Base-by-base conservation (phyloP, 2,888 invertebrate genomes). In the Gymnocheta viridis region DNA sequence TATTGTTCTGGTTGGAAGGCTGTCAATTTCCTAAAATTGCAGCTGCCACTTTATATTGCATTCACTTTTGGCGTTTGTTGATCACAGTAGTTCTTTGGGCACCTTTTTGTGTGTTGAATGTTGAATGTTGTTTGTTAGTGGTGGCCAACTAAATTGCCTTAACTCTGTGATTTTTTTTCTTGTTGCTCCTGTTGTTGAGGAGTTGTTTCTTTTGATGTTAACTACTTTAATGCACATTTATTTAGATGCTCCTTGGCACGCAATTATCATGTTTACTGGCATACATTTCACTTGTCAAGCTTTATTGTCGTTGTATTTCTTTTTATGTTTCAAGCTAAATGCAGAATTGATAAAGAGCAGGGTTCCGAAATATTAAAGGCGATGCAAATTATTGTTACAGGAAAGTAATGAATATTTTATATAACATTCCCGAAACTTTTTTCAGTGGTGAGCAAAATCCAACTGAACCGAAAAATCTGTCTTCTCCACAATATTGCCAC, bases 1-100 rank as follows among this genome's bases (percentile, higher is more conserved):
- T 80, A 81, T 67, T 74, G 67, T 73, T 58, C 78, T 83, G 82
- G 22, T 80, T 77, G 67, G 87, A 66, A 79, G 79, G 78, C 81
- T 81, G 85, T 85, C 82, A 77, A 79, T 70, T 79, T 67, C 54
- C 49, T 73, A 64, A 85, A 82, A 88, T 90, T 90, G 89, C 90
- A 89, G 89, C 90, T 89, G 90, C 90, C 86, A 86, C 88, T 85
- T 83, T 80, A 49, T 64, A 60, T 83, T 84, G 83, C 74, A 82
- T 85, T 88, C 82, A 88, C 85, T 83, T 79, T 81, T 81, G 82
- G 79, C 78, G 56, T 80, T 84, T 74, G 70, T 58, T 74, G 74
- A 74, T 82, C 81, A 69, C 82, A 47, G 73, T 85, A 76, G 76
- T 80, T 82, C 41, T 69, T 56, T 29, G n/a, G 17, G 14, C 54